A percentile compares a stretch with the other conserved stretches of the same genome.
These are phyloP conservation scores for Mesocentrotus franciscanus DNA, from an alignment of 53 echinoderm and acorn worm species.

Conservation along the genomic window DNA sequence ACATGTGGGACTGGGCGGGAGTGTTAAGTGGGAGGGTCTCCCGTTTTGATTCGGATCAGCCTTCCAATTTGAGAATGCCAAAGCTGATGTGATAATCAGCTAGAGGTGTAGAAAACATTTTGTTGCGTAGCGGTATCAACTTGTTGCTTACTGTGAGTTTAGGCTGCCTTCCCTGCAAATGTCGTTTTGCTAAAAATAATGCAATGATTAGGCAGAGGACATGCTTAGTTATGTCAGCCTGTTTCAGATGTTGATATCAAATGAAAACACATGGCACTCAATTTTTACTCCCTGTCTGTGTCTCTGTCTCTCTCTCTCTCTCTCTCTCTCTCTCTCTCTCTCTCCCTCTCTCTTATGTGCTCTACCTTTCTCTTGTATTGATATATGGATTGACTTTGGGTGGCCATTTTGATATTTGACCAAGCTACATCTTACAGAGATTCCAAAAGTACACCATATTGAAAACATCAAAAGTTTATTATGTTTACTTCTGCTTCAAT, in stretches of 20 bases:
- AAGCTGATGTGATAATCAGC: constrained; percentile 52
- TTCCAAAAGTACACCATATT: constrained; percentile 6
- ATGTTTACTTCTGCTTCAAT: not conserved
- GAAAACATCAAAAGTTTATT: constrained; percentile 29
- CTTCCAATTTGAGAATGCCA: constrained; percentile 39
- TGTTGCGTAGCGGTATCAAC: constrained; percentile 7
- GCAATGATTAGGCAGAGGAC: constrained; percentile 38
- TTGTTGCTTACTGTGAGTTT: constrained; percentile 8
- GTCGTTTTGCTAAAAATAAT: constrained; percentile 37
- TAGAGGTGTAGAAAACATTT: not conserved
- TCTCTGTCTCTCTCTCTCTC: not conserved
- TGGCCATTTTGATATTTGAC: not conserved
- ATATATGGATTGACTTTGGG: not conserved
- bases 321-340: not conserved
- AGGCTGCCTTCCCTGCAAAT: not conserved
- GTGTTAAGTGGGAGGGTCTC: constrained; percentile 50
- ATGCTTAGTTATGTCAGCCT: not conserved
- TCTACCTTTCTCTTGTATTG: not conserved
- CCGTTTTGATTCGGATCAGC: constrained; percentile 29
- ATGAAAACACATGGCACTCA: constrained; percentile 16
- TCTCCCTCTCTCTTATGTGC: not conserved
- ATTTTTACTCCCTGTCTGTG: not conserved
- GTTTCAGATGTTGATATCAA: constrained; percentile 36
- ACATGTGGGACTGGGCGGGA: constrained; percentile 66
- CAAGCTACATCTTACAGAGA: not conserved